Evolutionary conservation across 2,797 vertebrate genomes (phyloP), one percentile per base, ranked within the genome.

Genomic region (Clarias fuscus): DNA sequence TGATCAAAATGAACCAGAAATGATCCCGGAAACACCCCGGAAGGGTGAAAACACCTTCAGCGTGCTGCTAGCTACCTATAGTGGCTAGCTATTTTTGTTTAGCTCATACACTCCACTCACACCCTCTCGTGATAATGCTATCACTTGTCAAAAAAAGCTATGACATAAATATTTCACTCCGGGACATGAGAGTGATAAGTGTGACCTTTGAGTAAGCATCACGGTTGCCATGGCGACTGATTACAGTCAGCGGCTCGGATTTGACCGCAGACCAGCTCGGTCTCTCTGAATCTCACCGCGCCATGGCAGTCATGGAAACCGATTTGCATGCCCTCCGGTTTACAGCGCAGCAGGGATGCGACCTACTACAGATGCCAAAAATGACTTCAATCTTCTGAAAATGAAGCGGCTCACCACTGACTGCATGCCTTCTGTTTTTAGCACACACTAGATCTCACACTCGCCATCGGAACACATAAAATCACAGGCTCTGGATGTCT

Each of bases 321-420:
- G 24, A 30, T 86, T 56, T 76, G 62, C 27, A 37, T 81, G 71
- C 84, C 86, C 71, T 85, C n/a, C 17, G 67, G 59, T 89, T 88
- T 88, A 86, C 77, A 79, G 87, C 33, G 1, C 40, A 22, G 67
- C 72, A 67, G 56, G 48, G 67, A 84, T 71, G 72, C 71, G 48
- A 85, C 75, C 86, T 64, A 43, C 76, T 85, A 77, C 73, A 59
- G 22, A 81, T 83, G 77, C 81, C 80, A 68, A 40, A 85, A 89
- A 56, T 79, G 14, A 76, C 87, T 88, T 89, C 86, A 82, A 86
- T 89, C 78, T 85, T 72, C 40, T 81, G 56, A 88, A 81, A 86
- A 87, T 76, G 62, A 83, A 85, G 67, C 71, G 75, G 68, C 85
- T 75, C 68, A 70, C 73, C 82, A 56, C 59, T 73, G 61, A 80